phyloP scores from a whole-genome alignment of 2,113 vertebrate species.

The Struthidea cinerea region DNA sequence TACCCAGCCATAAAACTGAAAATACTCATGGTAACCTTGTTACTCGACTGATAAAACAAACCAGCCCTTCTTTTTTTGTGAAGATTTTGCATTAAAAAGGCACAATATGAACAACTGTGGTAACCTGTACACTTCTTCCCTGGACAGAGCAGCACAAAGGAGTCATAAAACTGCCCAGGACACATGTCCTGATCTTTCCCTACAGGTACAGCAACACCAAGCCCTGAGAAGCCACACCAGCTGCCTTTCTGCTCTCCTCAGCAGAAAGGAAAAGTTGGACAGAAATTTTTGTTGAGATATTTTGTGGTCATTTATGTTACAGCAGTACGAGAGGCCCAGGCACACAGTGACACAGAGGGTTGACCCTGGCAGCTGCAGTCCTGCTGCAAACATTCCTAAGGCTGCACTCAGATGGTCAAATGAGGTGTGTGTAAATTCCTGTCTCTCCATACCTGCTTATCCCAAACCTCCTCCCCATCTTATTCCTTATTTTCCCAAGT shows the following conservation, averaged over 20 bases:
- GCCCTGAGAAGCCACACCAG: not conserved
- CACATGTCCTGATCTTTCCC: not conserved
- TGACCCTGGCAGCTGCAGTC: not conserved
- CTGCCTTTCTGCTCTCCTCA: not conserved
- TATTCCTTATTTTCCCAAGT: not conserved
- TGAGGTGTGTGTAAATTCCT: not conserved
- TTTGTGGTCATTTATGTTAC: not conserved
- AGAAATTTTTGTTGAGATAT: not conserved
- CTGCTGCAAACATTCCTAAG: not conserved
- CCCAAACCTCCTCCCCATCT: not conserved
- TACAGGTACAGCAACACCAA: not conserved
- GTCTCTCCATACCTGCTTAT: not conserved
- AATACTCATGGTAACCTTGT: accelerated
- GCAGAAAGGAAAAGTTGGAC: not conserved
- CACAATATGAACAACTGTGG: not conserved
- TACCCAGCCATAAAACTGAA: not conserved
- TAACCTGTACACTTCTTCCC: not conserved
- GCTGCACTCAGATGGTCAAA: not conserved
- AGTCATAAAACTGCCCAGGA: not conserved
- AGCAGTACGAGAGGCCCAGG: not conserved
- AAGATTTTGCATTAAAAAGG: not conserved
- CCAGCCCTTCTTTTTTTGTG: not conserved
- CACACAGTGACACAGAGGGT: accelerated
- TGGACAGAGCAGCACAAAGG: not conserved
- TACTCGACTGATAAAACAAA: not conserved